Evolutionary conservation across 2,888 invertebrate species (phyloP).

Genomic region (Thalpophila matura): DNA sequence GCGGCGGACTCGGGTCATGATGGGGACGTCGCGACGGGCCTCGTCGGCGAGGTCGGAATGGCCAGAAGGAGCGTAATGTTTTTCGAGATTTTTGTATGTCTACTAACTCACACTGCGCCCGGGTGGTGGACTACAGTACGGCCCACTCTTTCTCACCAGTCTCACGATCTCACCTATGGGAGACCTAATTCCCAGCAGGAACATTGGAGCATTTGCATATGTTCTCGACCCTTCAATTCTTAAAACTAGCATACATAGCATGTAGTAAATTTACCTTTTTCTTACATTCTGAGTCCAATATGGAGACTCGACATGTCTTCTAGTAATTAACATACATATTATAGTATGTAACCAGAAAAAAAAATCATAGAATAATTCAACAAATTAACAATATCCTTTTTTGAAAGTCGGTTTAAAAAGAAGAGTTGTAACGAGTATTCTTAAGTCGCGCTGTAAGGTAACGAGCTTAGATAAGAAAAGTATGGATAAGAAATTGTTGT

Average conservation of each 20-base stretch:
- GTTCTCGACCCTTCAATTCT: slow-evolving; percentile 23
- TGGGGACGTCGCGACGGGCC: too few species aligned
- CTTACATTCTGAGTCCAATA: slow-evolving; percentile 8
- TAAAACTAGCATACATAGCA: slow-evolving; percentile 1
- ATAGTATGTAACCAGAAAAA: neutral
- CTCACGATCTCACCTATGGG: too few species aligned
- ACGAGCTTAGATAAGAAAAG: slow-evolving; percentile 23
- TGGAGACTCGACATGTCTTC: slow-evolving; percentile 9
- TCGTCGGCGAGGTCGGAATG: too few species aligned
- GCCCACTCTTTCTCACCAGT: too few species aligned
- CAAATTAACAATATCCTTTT: slow-evolving; percentile 53
- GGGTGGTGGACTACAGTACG: too few species aligned
- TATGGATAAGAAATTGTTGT: slow-evolving; percentile 8
- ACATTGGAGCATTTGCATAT: too few species aligned
- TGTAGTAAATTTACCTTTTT: slow-evolving; percentile 24
- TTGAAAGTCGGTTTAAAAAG: slow-evolving; percentile 31
- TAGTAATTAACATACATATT: slow-evolving; percentile 26
- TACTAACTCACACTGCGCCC: too few species aligned
- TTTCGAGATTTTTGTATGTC: too few species aligned
- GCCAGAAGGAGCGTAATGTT: too few species aligned
- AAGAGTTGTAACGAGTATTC: slow-evolving; percentile 22
- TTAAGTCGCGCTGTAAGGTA: slow-evolving; percentile 9
- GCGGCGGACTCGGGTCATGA: too few species aligned
- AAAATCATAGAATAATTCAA: slow-evolving; percentile 39
- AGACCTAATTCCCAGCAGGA: too few species aligned